Evolutionary conservation across 2,113 vertebrate species (phyloP).

Genomic region (Stictonetta naevosa): DNA sequence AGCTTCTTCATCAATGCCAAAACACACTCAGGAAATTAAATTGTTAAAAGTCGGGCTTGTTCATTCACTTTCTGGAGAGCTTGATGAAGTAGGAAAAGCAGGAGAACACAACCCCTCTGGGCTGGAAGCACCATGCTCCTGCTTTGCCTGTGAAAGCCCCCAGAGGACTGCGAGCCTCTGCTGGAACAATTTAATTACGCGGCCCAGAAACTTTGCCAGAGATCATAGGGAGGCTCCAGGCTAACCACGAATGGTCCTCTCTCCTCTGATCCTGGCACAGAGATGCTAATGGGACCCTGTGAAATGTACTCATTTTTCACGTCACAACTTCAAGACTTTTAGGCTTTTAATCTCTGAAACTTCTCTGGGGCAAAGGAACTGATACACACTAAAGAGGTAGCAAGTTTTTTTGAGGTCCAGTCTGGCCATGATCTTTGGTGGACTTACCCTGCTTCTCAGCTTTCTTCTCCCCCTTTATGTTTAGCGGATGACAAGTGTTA

Average conservation of each 20-base stretch:
- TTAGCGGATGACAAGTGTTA: not conserved
- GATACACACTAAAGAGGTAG: not conserved
- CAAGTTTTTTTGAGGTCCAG: not conserved
- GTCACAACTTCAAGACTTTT: not conserved
- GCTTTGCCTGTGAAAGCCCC: not conserved
- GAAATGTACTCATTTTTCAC: not conserved
- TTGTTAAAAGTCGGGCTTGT: not conserved
- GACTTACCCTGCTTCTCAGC: not conserved
- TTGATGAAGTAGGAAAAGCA: not conserved
- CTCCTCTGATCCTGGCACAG: not conserved
- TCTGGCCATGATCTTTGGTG: not conserved
- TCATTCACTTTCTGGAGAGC: not conserved
- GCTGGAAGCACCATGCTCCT: accelerated
- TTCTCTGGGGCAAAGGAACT: not conserved
- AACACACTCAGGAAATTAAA: constrained; percentile 39
- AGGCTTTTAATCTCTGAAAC: not conserved
- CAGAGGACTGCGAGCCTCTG: not conserved
- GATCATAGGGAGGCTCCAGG: not conserved
- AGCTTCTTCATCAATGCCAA: constrained; percentile 4
- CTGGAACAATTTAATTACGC: not conserved
- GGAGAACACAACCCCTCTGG: not conserved
- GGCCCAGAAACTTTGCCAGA: not conserved
- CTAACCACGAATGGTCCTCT: not conserved
- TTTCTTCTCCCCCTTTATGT: not conserved
- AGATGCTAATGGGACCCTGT: not conserved